Conservation (phyloP, 1,140 invertebrate genomes). For the Pseudomyrmex concolor region DNA sequence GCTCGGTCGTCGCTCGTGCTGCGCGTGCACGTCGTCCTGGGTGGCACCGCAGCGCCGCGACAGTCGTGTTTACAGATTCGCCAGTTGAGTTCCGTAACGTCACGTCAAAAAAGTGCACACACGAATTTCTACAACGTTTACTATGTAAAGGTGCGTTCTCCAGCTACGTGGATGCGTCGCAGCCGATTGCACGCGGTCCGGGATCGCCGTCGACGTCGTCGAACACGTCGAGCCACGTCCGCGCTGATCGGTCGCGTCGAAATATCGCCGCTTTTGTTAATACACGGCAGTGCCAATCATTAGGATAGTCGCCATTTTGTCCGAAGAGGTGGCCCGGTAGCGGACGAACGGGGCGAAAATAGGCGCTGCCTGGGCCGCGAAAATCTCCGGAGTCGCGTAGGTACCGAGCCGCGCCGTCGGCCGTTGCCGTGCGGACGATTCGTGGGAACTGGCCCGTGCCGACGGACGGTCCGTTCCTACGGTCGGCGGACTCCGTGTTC, state of each 20-base stretch:
- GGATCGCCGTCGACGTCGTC: neutral
- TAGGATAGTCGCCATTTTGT: conserved; percentile 84
- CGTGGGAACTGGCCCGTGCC: neutral
- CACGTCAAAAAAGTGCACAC: conserved; percentile 83
- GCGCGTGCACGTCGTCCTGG: conserved; percentile 55
- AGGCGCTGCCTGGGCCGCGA: conserved; percentile 74
- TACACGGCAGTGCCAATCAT: conserved; percentile 80
- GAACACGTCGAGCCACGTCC: neutral
- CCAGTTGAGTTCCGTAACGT: conserved; percentile 83
- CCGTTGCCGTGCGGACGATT: neutral
- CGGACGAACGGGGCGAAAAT: conserved; percentile 77
- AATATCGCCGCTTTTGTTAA: conserved; percentile 64
- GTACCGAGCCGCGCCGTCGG: conserved; percentile 56
- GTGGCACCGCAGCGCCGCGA: conserved; percentile 76
- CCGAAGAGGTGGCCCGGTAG: conserved; percentile 82
- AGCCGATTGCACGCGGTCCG: neutral
- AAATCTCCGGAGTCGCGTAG: conserved; percentile 71
- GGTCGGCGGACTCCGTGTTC: neutral
- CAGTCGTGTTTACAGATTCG: conserved; percentile 82
- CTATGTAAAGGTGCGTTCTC: conserved; percentile 83
- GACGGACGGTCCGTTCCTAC: neutral
- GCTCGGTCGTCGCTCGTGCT: conserved; percentile 17
- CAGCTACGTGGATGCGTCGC: neutral
- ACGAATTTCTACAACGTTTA: conserved; percentile 82
- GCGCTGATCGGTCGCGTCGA: neutral